Base-by-base conservation (phyloP, 2,797 vertebrate genomes). In the Notolabrus celidotus region DNA sequence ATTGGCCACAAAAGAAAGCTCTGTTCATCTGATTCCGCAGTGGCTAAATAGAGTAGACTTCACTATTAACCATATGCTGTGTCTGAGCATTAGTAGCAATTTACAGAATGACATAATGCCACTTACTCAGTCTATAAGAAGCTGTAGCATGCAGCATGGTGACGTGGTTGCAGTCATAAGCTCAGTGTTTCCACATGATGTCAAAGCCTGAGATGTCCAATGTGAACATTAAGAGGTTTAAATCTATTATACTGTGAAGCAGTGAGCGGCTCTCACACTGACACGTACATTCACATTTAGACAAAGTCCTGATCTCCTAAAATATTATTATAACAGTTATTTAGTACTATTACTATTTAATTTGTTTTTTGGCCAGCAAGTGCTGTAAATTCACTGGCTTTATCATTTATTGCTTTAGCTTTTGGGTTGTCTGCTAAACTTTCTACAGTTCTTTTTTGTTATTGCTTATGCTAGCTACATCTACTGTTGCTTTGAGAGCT, bases 141-240 rank as follows among this genome's bases (percentile, higher is more conserved):
- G 71, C 63, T 57, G 58, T 19, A 66, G 31, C 52, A 50, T 74
- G 65, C 41, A 43, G 54, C n/a, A 25, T 45, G 16, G 17, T 77
- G 79, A 81, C 51, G 31, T 6, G 27, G 19, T 38, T 36, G 61
- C 67, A 7, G 11, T 58, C 42, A 63, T 81, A 78, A 76, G 15
- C 50, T 86, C 81, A 86, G 27, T 74, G 49, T 91, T 91, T 90
- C 88, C 84, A 83, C 63, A 69, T 88, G 81, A 86, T 74, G 81
- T 84, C 80, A 86, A 82, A 77, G 68, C 42, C 68, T 10, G 54
- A 79, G 68, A 77, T 59, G 78, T 77, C 68, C 76, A 78, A 71
- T 66, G 23, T 27, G 51, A 77, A 47, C 39, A 67, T 75, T 75
- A 71, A 19, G 53, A 25, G 36, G 55, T 76, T 63, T 27, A 56